Conservation (phyloP, 2,888 invertebrate species). For the Slavum lentiscoides region DNA sequence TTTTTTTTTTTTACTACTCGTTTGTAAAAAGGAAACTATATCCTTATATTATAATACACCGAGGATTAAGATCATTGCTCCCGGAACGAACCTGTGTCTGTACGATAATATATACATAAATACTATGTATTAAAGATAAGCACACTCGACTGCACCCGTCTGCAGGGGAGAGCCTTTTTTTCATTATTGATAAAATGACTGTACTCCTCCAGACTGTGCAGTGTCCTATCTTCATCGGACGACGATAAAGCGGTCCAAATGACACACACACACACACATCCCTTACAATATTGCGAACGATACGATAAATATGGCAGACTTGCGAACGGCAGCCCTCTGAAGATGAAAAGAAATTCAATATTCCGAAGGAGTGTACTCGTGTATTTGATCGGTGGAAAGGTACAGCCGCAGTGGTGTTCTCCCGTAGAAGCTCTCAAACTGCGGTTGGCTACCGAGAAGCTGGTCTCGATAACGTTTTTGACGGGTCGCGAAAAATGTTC, state of each 20-base stretch:
- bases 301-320: slow-evolving; percentile 3
- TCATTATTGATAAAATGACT: not conserved
- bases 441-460: no score
- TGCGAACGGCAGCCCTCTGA: slow-evolving; percentile 27
- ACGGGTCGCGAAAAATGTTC: no score
- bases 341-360: not conserved
- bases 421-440: not conserved
- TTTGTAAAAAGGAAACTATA: not conserved
- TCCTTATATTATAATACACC: not conserved
- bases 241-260: not conserved
- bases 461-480: no score
- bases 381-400: no score
- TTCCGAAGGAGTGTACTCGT: no score
- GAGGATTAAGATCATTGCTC: not conserved
- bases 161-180: not conserved
- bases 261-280: no score
- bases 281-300: no score
- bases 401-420: no score
- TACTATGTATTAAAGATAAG: slow-evolving; percentile 16
- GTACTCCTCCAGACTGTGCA: not conserved
- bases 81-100: not conserved
- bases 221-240: slow-evolving; percentile 23
- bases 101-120: no score
- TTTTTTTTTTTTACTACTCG: not conserved
- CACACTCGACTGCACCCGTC: not conserved